Conservation (phyloP, 2,113 vertebrate genomes). For the Otolemur garnettii region DNA sequence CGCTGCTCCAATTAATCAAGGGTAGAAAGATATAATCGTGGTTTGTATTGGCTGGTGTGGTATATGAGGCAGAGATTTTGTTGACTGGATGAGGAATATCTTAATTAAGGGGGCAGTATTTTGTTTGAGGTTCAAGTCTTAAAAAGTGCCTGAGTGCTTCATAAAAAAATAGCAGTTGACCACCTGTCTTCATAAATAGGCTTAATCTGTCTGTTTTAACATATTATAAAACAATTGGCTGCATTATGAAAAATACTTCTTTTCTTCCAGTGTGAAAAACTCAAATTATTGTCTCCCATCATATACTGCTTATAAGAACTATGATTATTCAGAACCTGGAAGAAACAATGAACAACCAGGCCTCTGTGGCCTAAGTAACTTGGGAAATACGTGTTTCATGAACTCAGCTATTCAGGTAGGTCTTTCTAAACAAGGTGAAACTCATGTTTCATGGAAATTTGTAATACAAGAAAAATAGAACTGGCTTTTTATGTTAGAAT, state of each 20-base stretch:
- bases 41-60: slow-evolving; percentile 73
- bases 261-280: slow-evolving; percentile 96
- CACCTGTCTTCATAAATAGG: slow-evolving; percentile 58
- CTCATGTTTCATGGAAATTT: slow-evolving; percentile 59
- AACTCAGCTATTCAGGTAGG: slow-evolving; percentile 99
- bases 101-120: slow-evolving; percentile 48
- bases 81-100: slow-evolving; percentile 34
- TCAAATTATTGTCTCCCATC: slow-evolving; percentile 97
- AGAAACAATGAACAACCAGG: slow-evolving; percentile 95
- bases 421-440: slow-evolving; percentile 74
- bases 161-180: slow-evolving; percentile 53
- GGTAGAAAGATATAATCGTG: slow-evolving; percentile 84
- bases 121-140: slow-evolving; percentile 60
- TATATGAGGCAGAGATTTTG: slow-evolving; percentile 16
- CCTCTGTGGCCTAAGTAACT: slow-evolving; percentile 98
- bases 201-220: slow-evolving; percentile 56
- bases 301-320: slow-evolving; percentile 96
- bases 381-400: slow-evolving; percentile 99
- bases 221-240: slow-evolving; percentile 63
- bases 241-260: slow-evolving; percentile 84
- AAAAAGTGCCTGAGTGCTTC: slow-evolving; percentile 49
- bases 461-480: background rate
- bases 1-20: slow-evolving; percentile 86
- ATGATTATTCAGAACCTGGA: slow-evolving; percentile 96
- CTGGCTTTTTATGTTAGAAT: slow-evolving; percentile 52